These are phyloP conservation scores for Pyrocephalus nanus DNA, from an alignment of 2,797 vertebrate species.

Conservation along the genomic window DNA sequence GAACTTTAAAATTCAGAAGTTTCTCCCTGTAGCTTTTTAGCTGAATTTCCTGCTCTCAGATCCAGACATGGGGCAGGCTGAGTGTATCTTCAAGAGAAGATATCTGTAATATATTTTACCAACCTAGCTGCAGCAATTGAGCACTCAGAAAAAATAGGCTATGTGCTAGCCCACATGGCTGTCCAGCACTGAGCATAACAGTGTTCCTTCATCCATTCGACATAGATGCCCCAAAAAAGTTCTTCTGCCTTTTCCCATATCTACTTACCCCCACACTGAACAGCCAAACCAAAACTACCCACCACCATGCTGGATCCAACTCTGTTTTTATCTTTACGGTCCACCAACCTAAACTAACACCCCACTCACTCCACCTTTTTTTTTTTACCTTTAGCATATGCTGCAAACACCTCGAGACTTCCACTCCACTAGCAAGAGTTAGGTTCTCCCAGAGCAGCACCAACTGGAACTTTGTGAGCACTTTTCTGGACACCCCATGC, in stretches of 20 bases:
- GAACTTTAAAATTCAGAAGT: not conserved
- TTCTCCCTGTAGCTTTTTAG: fast-evolving
- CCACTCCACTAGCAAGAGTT: fast-evolving
- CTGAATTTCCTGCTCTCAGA: not conserved
- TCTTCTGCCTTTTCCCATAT: not conserved
- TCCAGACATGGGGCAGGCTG: not conserved
- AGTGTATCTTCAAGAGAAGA: not conserved
- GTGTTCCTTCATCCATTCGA: not conserved
- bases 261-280: not conserved
- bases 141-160: not conserved
- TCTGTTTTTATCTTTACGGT: not conserved
- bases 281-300: not conserved
- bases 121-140: not conserved
- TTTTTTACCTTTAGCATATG: not conserved
- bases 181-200: not conserved
- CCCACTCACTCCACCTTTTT: not conserved
- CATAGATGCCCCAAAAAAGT: not conserved
- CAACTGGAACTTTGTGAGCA: not conserved
- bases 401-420: fast-evolving
- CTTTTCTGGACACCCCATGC: fast-evolving
- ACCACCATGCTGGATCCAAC: not conserved
- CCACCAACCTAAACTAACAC: not conserved
- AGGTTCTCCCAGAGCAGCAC: not conserved
- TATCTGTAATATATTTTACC: not conserved
- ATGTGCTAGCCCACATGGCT: not conserved